These are phyloP conservation scores for Siphlonurus alternatus DNA, from an alignment of 2,888 invertebrate species.

Conservation along the genomic window DNA sequence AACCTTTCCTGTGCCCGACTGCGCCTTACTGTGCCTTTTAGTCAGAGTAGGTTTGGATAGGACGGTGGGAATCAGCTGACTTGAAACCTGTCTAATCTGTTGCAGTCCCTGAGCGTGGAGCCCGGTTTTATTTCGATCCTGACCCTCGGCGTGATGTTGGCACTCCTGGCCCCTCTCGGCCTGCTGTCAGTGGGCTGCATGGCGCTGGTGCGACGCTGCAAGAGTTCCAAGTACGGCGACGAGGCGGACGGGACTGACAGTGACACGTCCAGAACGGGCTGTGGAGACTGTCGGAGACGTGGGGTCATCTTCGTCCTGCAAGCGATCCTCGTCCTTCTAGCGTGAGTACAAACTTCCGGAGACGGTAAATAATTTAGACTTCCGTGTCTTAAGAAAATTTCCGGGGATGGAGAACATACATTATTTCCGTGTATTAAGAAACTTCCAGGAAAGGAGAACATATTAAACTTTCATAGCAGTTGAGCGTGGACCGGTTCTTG, in stretches of 20 bases:
- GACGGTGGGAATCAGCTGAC: too few relatives aligned
- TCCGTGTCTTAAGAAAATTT: too few relatives aligned
- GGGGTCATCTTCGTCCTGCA: slow-evolving; percentile 18
- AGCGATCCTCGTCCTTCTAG: slow-evolving; percentile 21
- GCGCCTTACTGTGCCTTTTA: too few relatives aligned
- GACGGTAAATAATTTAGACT: too few relatives aligned
- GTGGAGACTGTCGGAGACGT: slow-evolving; percentile 17
- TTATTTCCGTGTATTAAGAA: not conserved
- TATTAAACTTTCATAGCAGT: not conserved
- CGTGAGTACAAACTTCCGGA: slow-evolving; percentile 26
- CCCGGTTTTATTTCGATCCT: slow-evolving; percentile 47
- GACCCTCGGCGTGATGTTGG: slow-evolving; percentile 41
- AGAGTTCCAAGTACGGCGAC: slow-evolving; percentile 24
- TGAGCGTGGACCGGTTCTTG: too few relatives aligned
- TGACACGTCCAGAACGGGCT: slow-evolving; percentile 9
- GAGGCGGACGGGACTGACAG: slow-evolving; percentile 17
- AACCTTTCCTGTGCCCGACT: too few relatives aligned
- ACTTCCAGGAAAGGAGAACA: not conserved
- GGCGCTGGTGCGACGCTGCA: slow-evolving; percentile 13
- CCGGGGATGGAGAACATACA: too few relatives aligned
- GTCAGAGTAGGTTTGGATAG: too few relatives aligned
- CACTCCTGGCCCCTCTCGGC: slow-evolving; percentile 44
- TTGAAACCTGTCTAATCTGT: too few relatives aligned
- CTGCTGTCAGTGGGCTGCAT: slow-evolving; percentile 35
- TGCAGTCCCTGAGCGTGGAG: slow-evolving; percentile 52